A percentile compares a stretch with the other conserved stretches of the same genome.
Evolutionary conservation across 2,797 vertebrate species (phyloP).

Genomic region (Alouatta caraya): DNA sequence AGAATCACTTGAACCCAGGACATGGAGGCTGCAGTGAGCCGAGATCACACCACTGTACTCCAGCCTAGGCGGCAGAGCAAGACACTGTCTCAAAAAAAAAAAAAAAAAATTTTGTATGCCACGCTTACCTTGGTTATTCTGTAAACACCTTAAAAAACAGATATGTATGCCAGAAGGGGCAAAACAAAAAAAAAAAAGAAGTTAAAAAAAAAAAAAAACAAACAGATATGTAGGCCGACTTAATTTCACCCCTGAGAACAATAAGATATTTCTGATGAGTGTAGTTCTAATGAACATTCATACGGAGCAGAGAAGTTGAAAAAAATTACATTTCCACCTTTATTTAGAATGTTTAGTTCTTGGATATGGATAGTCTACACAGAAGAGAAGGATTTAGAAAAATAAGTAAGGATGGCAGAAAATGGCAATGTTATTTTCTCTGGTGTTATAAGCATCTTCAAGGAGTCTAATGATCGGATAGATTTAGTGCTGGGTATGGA

Average conservation of each 20-base stretch:
- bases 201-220: slow-evolving; percentile 9
- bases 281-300: background rate
- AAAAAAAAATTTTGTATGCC: background rate
- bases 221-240: background rate
- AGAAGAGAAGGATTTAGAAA: background rate
- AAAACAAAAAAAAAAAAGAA: too few relatives aligned
- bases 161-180: background rate
- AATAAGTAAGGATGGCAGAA: slow-evolving; percentile 17
- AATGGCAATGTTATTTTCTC: slow-evolving; percentile 13
- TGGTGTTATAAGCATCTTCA: background rate
- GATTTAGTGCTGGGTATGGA: background rate
- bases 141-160: slow-evolving; percentile 15
- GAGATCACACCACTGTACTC: too few relatives aligned
- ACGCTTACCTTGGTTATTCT: background rate
- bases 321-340: slow-evolving; percentile 1
- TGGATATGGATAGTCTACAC: background rate
- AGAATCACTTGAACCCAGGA: too few relatives aligned
- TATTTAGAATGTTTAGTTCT: slow-evolving; percentile 8
- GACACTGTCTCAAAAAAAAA: background rate
- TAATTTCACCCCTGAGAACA: slow-evolving; percentile 25
- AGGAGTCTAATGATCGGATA: slow-evolving; percentile 19
- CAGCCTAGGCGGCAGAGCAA: background rate
- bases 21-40: too few relatives aligned
- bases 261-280: background rate
- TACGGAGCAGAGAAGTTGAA: background rate